Conservation (phyloP, 2,113 vertebrate species). For the Eulemur macaco region DNA sequence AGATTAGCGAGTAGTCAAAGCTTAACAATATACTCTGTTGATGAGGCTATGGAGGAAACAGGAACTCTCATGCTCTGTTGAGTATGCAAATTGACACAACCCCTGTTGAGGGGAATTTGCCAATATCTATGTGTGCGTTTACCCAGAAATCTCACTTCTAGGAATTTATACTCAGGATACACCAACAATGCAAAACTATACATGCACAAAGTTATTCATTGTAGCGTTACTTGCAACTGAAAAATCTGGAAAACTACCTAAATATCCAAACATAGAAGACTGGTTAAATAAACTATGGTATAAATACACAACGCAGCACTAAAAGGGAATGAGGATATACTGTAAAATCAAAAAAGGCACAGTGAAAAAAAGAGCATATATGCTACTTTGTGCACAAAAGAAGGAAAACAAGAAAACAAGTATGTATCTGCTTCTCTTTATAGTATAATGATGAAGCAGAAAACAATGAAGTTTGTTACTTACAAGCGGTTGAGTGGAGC, state of each 20-base stretch:
- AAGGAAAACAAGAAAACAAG: background rate
- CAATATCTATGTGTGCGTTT: background rate
- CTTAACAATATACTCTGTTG: background rate
- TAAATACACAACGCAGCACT: background rate
- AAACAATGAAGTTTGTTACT: background rate
- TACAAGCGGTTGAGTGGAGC: background rate
- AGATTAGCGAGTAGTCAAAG: background rate
- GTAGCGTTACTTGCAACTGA: background rate
- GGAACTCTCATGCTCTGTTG: background rate
- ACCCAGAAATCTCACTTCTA: background rate
- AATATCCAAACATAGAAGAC: background rate
- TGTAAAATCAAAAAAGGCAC: background rate
- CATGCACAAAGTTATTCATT: background rate
- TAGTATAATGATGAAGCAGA: background rate
- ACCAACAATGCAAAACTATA: constrained; percentile 1
- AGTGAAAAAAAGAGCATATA: background rate
- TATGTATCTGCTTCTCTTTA: background rate
- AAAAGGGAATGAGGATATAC: background rate
- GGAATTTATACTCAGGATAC: background rate
- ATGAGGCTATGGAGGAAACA: background rate
- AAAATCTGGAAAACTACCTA: constrained; percentile 26
- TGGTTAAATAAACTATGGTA: background rate
- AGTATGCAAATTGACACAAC: background rate
- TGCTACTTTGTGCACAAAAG: background rate
- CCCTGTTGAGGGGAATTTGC: background rate